A percentile compares a stretch with the other conserved stretches of the same genome.
Evolutionary conservation across 2,888 invertebrate genomes (phyloP).

Genomic region (Dorcus parallelipipedus): DNA sequence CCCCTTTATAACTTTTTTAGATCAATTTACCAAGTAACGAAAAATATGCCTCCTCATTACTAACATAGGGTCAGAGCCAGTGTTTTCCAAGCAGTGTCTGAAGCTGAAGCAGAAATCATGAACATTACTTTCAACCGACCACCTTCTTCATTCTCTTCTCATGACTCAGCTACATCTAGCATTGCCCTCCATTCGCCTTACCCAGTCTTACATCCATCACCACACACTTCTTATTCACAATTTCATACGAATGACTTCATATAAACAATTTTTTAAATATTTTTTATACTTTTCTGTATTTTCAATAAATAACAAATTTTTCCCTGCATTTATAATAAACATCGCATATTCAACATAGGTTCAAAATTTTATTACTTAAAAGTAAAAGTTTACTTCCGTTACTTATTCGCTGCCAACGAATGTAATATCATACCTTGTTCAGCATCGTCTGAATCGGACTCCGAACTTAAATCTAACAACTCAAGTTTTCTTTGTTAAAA

Average conservation of each 20-base stretch:
- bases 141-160: background rate
- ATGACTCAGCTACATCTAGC: too few species aligned
- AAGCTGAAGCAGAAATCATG: background rate
- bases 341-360: too few species aligned
- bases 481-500: too few species aligned
- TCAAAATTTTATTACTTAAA: background rate
- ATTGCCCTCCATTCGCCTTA: too few species aligned
- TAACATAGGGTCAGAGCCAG: background rate
- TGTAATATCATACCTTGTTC: background rate
- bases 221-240: too few species aligned
- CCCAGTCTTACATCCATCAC: too few species aligned
- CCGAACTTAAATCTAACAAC: background rate
- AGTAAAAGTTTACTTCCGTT: background rate
- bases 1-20: background rate
- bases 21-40: conserved; percentile 1
- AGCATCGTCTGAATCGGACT: background rate
- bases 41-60: background rate
- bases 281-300: too few species aligned
- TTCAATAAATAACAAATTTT: too few species aligned
- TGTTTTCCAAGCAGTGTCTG: conserved; percentile 3
- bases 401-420: background rate
- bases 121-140: background rate
- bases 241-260: too few species aligned
- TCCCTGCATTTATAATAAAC: too few species aligned
- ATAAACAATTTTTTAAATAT: too few species aligned